Base-by-base conservation (phyloP, 92 coral and sea anemone species). In the Heteractis magnifica region DNA sequence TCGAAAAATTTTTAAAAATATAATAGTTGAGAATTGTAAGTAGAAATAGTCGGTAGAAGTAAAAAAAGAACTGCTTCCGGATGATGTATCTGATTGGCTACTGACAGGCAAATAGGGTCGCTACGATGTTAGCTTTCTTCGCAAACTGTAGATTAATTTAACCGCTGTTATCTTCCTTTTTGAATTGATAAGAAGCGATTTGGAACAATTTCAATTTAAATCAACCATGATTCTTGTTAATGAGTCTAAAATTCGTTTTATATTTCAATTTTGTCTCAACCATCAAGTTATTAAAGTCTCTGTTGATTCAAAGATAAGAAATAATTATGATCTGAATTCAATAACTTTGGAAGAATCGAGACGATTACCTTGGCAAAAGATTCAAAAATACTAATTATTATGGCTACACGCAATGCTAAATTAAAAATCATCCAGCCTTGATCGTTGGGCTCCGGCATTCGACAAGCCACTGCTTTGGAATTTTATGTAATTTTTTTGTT, bases 1-100 rank as follows among this genome's bases (percentile, higher is more conserved):
- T 81, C 65, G 70, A 80, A 80, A 78, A 81, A 52, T 71, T 81
- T 70, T 56, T 19, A 81, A 81, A 80, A 81, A 81, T 81, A 81
- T 81, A 81, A 81, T 81, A 81, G 84, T 75, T 71, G 82, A 65
- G 15, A n/a, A 12, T 70, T 52, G 84, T 58, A 68, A 68, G 84
- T 81, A 71, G 84, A 68, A 81, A 51, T 74, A 71, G 72, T 56
- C 52, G 56, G 60, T 44, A 64, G 74, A 26, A 78, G 70, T 48
- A 23, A 65, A 75, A 60, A 78, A 23, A 68, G 73, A 68, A 26
- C 10, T 12, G 73, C 12, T 68, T 68, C 23, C 10, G 73, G 49
- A 23, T 9, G 23, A 68, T 23, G 49, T 48, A 68, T 68, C 73
- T 68, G 73, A 68, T 68, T 68, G 73, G 73, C 73, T 23, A 23